A percentile compares a stretch with the other conserved stretches of the same genome.
Evolutionary conservation across 2,888 invertebrate genomes (phyloP).

Genomic region (Tanytarsus gracilentus): DNA sequence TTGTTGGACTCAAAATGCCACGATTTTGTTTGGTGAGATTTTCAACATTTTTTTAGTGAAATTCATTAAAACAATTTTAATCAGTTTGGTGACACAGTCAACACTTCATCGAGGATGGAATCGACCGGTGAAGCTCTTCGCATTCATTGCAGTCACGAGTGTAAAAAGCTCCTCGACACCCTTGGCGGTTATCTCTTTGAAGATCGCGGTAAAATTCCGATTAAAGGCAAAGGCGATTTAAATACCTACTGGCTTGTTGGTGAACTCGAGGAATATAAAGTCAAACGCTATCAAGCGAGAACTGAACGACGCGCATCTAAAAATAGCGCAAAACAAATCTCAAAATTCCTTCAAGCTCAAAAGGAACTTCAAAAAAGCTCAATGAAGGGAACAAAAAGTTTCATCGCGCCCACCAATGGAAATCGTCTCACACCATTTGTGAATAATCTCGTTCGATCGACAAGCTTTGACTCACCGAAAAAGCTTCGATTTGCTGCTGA

Average conservation of each 20-base stretch:
- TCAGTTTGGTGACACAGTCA: conserved; percentile 89
- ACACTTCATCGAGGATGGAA: conserved; percentile 81
- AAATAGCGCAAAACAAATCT: conserved; percentile 27
- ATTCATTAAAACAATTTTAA: too few species aligned
- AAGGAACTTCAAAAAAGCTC: conserved; percentile 33
- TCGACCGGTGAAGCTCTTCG: conserved; percentile 74
- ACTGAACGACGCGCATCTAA: conserved; percentile 43
- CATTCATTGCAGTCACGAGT: conserved; percentile 73
- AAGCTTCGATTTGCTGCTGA: conserved; percentile 66
- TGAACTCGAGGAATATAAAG: conserved; percentile 56
- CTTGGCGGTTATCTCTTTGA: conserved; percentile 63
- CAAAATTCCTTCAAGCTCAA: conserved; percentile 26
- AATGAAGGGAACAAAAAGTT: conserved; percentile 34
- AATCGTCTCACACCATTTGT: conserved; percentile 45
- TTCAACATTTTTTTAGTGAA: too few species aligned
- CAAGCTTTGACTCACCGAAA: conserved; percentile 77
- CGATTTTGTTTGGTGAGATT: conserved; percentile 85
- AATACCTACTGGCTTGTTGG: conserved; percentile 75
- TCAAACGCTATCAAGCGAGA: conserved; percentile 48
- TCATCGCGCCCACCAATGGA: conserved; percentile 3
- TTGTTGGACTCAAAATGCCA: conserved; percentile 43
- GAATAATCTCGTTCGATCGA: conserved; percentile 54
- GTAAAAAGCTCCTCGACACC: conserved; percentile 57
- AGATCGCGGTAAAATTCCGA: conserved; percentile 65
- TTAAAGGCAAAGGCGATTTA: conserved; percentile 79